These are phyloP conservation scores for Diabrotica virgifera DNA, from an alignment of 1,140 invertebrate species.

Conservation along the genomic window DNA sequence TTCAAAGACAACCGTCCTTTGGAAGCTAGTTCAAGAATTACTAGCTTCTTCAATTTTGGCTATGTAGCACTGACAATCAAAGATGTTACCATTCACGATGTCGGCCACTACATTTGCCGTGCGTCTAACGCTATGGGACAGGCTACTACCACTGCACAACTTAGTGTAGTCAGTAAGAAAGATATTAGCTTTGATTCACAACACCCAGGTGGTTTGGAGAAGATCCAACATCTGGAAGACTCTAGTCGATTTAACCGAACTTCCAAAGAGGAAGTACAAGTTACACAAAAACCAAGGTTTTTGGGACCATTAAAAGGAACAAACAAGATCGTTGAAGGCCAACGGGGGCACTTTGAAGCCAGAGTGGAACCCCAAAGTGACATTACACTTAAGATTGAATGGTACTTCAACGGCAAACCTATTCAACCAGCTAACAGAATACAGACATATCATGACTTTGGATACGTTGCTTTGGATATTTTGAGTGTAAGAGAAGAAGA, in stretches of 20 bases:
- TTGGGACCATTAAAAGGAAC: constrained; percentile 84
- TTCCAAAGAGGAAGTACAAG: constrained; percentile 68
- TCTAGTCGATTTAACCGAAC: constrained; percentile 64
- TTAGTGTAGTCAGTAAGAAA: constrained; percentile 82
- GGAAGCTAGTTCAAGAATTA: constrained; percentile 90
- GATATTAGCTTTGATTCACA: constrained; percentile 84
- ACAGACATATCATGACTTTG: constrained; percentile 92
- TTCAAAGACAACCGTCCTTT: constrained; percentile 88
- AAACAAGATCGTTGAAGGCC: constrained; percentile 91
- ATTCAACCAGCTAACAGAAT: constrained; percentile 82
- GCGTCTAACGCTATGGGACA: constrained; percentile 87
- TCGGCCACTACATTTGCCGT: constrained; percentile 86
- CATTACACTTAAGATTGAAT: constrained; percentile 81
- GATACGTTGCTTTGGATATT: constrained; percentile 92
- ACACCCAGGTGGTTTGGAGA: constrained; percentile 81
- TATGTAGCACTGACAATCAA: constrained; percentile 96
- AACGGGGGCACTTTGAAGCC: constrained; percentile 94
- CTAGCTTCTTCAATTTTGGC: constrained; percentile 94
- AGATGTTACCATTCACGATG: constrained; percentile 84
- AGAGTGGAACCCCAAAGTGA: constrained; percentile 92
- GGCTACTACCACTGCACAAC: constrained; percentile 82
- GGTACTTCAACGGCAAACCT: constrained; percentile 87
- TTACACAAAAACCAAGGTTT: constrained; percentile 79
- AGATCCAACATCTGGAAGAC: constrained; percentile 87
- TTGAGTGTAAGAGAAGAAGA: constrained; percentile 82